Evolutionary conservation across 2,888 invertebrate species (phyloP).

Genomic region (Idaea dimidiata): DNA sequence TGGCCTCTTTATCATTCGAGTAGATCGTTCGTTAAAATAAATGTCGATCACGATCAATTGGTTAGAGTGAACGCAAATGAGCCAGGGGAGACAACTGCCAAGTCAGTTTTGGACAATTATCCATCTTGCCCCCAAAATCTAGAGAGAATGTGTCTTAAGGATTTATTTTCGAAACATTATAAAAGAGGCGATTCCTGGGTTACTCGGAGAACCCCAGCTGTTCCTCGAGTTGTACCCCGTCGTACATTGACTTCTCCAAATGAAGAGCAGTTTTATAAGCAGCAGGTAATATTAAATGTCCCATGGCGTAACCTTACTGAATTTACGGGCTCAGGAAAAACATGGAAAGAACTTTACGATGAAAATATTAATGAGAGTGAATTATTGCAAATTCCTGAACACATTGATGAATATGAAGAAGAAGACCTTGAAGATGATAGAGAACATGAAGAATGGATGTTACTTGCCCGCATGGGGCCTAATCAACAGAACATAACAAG

Average conservation of each 20-base stretch:
- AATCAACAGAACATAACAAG: neutral
- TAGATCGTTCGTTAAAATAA: constrained; percentile 1
- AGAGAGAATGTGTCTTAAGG: neutral
- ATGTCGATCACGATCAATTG: neutral
- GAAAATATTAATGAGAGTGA: neutral
- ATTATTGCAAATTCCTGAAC: neutral
- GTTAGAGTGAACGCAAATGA: neutral
- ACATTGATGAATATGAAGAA: neutral
- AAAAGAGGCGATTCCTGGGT: constrained; percentile 2
- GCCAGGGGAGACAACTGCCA: neutral
- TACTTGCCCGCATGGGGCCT: neutral
- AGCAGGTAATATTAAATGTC: constrained; percentile 1
- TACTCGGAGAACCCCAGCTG: neutral
- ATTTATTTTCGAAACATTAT: neutral
- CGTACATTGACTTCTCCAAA: no score
- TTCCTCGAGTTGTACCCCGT: constrained; percentile 1
- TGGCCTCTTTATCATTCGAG: neutral
- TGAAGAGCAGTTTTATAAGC: no score
- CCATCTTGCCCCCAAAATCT: neutral
- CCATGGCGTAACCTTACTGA: neutral
- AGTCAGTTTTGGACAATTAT: constrained; percentile 3
- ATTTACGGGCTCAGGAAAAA: neutral
- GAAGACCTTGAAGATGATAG: neutral
- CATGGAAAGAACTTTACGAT: neutral
- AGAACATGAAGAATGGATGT: constrained; percentile 4